A percentile compares a stretch with the other conserved stretches of the same genome.
Evolutionary conservation across 2,797 vertebrate species (phyloP).

Genomic region (Molothrus ater): DNA sequence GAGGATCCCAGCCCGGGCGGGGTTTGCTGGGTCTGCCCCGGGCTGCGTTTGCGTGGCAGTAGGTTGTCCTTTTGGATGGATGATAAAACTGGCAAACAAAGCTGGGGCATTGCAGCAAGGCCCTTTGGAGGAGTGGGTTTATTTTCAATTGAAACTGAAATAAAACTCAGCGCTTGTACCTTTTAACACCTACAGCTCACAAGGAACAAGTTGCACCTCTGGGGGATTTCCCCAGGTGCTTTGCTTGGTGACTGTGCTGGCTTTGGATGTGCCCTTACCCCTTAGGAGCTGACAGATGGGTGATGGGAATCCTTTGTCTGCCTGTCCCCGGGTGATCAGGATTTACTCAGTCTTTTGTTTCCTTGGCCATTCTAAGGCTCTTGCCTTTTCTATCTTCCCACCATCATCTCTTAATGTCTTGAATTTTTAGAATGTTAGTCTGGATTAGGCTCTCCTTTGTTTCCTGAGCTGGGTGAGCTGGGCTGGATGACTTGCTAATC

Average conservation of each 20-base stretch:
- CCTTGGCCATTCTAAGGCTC: not conserved
- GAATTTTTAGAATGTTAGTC: not conserved
- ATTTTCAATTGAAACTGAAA: not conserved
- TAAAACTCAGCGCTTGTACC: not conserved
- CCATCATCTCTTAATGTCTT: not conserved
- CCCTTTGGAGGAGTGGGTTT: not conserved
- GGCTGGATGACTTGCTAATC: constrained; percentile 2
- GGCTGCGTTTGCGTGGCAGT: not conserved
- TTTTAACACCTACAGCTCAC: not conserved
- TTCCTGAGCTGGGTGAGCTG: not conserved
- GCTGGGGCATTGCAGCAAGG: not conserved
- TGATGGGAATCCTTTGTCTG: not conserved
- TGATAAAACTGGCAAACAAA: not conserved
- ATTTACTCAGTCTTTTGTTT: constrained; percentile 20
- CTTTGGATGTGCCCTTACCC: not conserved
- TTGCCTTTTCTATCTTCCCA: not conserved
- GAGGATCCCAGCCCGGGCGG: not conserved
- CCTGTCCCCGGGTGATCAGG: not conserved
- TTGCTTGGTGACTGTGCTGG: not conserved
- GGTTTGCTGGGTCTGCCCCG: not conserved
- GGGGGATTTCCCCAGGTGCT: not conserved
- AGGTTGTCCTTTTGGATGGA: not conserved
- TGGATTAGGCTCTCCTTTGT: constrained; percentile 30
- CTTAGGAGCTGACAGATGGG: not conserved
- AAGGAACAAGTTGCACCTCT: not conserved